Base-by-base conservation (phyloP, 2,113 vertebrate species). In the Monopterus albus region DNA sequence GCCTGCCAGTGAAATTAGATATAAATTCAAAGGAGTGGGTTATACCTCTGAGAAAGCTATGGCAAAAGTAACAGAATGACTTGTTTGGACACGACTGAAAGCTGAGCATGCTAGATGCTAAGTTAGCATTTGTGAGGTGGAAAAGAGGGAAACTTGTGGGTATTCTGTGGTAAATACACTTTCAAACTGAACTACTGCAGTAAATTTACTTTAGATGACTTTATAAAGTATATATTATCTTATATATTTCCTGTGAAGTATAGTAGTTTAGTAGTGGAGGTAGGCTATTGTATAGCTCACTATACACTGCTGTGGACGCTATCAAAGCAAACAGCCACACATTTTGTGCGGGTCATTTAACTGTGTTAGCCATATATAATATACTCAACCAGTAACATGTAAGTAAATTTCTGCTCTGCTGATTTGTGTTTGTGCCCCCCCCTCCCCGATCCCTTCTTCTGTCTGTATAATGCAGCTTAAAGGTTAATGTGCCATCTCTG, bases 301-400 rank as follows among this genome's bases (percentile, higher is more conserved):
- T 1, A 42, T 56, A 25, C 45, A 38, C 39, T 29, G 60, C 58
- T 68, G 78, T 42, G 47, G n/a, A 66, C n/a, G n/a, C 61, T 70
- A 84, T 85, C 78, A 84, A 59, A 74, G 84, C 78, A 80, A 88
- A 90, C 79, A 88, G 35, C 72, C 86, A 74, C 86, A 81, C 84
- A 80, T 84, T 69, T 64, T 59, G 66, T 72, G 60, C 67, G 57
- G 75, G 62, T 75, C 72, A 72, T 46, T 86, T 56, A 77, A 43
- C 42, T 7, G 63, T 33, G 57, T 87, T 88, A 85, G 84, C 82
- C 83, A 82, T 90, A 77, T 70, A 71, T 10, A 55, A 9, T 56
- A 45, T 11, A 35, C 46, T 66, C 70, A n/a, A 33, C 21, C 4
- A 75, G 56, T 61, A 55, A 76, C n/a, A n/a, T 31, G 29, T 31